These are phyloP conservation scores for Ormyrus nitidulus DNA, from an alignment of 2,888 invertebrate species.

Conservation along the genomic window DNA sequence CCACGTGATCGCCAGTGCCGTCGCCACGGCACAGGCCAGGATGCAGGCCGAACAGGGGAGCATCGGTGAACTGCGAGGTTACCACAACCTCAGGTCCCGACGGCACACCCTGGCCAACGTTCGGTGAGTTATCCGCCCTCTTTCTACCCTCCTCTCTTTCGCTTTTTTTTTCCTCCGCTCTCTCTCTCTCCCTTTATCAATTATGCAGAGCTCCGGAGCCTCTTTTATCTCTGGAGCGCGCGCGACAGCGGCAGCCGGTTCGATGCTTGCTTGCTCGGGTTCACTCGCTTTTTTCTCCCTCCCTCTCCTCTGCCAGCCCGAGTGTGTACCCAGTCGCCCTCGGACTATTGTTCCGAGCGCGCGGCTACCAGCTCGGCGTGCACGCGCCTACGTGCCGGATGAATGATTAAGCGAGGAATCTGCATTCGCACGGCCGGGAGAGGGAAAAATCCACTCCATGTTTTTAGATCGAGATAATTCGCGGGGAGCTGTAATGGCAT, in stretches of 20 bases:
- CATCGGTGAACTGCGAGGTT: constrained; percentile 92
- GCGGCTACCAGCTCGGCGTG: background rate
- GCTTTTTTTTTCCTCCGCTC: background rate
- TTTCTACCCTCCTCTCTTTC: background rate
- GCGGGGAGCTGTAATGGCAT: background rate
- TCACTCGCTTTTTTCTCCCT: too few relatives aligned
- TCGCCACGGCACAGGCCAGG: constrained; percentile 77
- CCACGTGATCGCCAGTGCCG: constrained; percentile 73
- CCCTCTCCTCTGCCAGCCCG: too few relatives aligned
- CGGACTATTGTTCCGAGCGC: constrained; percentile 18
- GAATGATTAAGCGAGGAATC: constrained; percentile 25
- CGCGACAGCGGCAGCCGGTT: too few relatives aligned
- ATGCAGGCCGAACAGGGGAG: constrained; percentile 96
- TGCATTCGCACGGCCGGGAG: background rate
- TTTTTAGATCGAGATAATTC: constrained; percentile 30
- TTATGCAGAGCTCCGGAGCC: background rate
- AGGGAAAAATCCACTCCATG: background rate
- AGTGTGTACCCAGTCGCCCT: background rate
- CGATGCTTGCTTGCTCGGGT: too few relatives aligned
- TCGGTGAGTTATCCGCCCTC: constrained; percentile 83
- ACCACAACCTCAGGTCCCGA: constrained; percentile 91
- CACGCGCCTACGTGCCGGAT: background rate
- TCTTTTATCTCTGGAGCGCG: background rate
- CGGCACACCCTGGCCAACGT: constrained; percentile 94
- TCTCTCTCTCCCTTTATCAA: constrained; percentile 6